Evolutionary conservation across 2,797 vertebrate genomes (phyloP).

Genomic region (Gobio occitaniae): DNA sequence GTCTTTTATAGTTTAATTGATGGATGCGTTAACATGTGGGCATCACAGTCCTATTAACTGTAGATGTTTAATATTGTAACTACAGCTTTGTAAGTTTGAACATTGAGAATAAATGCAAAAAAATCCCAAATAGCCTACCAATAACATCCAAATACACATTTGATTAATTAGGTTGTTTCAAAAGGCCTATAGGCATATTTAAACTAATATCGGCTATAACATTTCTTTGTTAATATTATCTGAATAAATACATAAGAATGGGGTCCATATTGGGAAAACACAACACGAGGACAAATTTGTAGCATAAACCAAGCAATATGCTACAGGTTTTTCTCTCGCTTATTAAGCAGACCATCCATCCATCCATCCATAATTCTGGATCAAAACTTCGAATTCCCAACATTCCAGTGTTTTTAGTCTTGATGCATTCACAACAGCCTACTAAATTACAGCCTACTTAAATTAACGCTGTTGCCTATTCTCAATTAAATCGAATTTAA

Average conservation of each 20-base stretch:
- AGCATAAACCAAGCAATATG: too few species aligned
- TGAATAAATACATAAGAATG: neutral
- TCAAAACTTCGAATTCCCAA: neutral
- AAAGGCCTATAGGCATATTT: neutral
- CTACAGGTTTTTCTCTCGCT: neutral
- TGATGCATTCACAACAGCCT: neutral
- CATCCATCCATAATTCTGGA: neutral
- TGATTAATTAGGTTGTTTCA: neutral
- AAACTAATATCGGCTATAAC: neutral
- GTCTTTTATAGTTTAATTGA: neutral
- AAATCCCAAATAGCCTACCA: neutral
- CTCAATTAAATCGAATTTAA: too few species aligned
- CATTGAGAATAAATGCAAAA: neutral
- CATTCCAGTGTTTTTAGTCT: neutral
- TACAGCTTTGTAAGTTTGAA: neutral
- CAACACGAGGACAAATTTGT: neutral
- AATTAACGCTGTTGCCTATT: neutral
- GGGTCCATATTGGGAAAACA: neutral
- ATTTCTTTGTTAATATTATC: neutral
- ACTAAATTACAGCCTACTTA: too few species aligned
- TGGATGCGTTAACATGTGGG: neutral
- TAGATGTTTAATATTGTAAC: neutral
- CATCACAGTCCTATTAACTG: neutral
- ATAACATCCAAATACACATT: neutral
- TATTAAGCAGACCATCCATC: neutral